phyloP scores from a whole-genome alignment of 2,113 vertebrate genomes.

The Gobiocypris rarus region DNA sequence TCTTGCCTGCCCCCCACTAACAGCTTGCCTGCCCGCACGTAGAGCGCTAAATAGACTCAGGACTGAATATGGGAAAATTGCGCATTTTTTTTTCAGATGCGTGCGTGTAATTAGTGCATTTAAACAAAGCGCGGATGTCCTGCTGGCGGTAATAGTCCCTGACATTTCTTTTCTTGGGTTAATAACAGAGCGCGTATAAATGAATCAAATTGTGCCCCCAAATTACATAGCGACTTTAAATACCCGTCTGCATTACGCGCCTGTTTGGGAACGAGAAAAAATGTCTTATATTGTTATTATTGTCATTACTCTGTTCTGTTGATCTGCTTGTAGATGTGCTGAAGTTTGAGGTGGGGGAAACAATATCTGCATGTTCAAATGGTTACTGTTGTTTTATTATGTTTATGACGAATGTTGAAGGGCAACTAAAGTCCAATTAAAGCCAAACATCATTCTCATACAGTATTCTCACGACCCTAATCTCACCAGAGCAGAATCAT shows the following conservation, averaged over 20 bases:
- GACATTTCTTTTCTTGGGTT: conserved; percentile 84
- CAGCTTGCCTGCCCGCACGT: conserved; percentile 74
- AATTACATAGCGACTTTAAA: conserved; percentile 85
- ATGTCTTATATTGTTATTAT: conserved; percentile 81
- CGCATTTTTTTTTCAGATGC: conserved; percentile 68
- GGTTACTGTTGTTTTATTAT: not conserved
- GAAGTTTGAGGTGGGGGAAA: conserved; percentile 66
- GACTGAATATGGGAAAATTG: conserved; percentile 77
- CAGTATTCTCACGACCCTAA: conserved; percentile 49
- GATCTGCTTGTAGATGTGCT: conserved; percentile 73
- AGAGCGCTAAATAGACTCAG: conserved; percentile 66
- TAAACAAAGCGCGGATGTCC: conserved; percentile 84
- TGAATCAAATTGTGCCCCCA: conserved; percentile 84
- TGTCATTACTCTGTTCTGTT: conserved; percentile 74
- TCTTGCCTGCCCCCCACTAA: conserved; percentile 72
- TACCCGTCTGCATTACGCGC: conserved; percentile 80
- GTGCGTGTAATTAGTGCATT: conserved; percentile 83
- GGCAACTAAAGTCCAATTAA: conserved; percentile 14
- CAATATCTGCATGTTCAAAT: not conserved
- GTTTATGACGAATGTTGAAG: conserved; percentile 7
- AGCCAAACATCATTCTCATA: conserved; percentile 17
- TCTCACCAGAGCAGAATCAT: conserved; percentile 68
- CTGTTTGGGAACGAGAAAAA: conserved; percentile 76
- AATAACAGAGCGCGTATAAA: conserved; percentile 85
- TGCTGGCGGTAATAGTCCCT: conserved; percentile 82